Conservation (phyloP, 2,113 vertebrate genomes). For the Stictonetta naevosa region DNA sequence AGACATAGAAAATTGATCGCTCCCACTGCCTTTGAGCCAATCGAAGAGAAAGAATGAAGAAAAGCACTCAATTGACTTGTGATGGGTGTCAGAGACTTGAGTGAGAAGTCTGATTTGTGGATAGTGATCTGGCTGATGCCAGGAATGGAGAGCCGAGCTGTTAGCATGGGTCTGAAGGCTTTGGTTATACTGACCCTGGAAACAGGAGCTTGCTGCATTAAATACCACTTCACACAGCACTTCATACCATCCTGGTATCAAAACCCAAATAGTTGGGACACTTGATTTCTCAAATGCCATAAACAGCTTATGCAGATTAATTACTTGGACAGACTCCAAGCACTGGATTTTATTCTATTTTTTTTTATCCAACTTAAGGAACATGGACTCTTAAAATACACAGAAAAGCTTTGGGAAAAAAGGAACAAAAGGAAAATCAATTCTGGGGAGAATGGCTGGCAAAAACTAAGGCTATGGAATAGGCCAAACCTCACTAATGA, state of each 20-base stretch:
- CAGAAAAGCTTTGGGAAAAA: background rate
- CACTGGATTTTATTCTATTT: background rate
- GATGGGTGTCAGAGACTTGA: background rate
- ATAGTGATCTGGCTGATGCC: accelerated
- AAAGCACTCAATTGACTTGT: background rate
- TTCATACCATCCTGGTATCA: background rate
- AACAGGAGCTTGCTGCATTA: accelerated
- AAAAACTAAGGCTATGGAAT: background rate
- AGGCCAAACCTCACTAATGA: background rate
- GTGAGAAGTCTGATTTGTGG: background rate
- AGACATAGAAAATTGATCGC: accelerated
- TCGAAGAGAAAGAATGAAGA: background rate
- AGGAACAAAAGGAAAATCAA: background rate
- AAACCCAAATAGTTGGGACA: background rate
- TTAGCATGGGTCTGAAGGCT: background rate
- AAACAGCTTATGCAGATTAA: background rate
- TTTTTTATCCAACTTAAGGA: background rate
- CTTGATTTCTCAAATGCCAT: background rate
- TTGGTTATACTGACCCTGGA: background rate
- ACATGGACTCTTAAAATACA: background rate
- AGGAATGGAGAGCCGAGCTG: background rate
- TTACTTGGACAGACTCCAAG: background rate
- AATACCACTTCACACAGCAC: background rate
- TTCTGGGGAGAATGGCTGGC: background rate
- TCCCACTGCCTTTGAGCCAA: accelerated